These are phyloP conservation scores for Drosophila triauraria DNA, from an alignment of 1,140 invertebrate species.

Conservation along the genomic window DNA sequence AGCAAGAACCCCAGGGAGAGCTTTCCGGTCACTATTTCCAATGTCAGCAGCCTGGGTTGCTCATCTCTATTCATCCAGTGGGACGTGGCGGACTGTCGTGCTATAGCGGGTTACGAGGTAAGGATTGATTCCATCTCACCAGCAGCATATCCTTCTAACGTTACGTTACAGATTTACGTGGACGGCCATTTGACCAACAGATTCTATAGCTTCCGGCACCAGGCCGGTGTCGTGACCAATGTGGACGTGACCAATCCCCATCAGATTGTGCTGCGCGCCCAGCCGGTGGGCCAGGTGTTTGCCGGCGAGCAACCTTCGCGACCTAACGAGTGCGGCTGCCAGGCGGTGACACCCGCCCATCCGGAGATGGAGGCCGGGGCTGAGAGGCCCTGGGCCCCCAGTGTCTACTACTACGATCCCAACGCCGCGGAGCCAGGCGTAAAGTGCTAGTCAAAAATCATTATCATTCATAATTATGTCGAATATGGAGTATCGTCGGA, in stretches of 20 bases:
- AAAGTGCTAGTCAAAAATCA: constrained; percentile 67
- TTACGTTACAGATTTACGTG: constrained; percentile 65
- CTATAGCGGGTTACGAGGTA: constrained; percentile 74
- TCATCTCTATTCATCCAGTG: constrained; percentile 72
- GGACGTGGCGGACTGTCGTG: constrained; percentile 66
- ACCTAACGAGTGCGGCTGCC: constrained; percentile 3
- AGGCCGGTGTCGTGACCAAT: constrained; percentile 72
- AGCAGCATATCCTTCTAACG: neutral
- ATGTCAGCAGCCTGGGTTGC: constrained; percentile 64
- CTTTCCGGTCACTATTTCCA: constrained; percentile 69
- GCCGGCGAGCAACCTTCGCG: constrained; percentile 14
- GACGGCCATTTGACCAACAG: constrained; percentile 79
- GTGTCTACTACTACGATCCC: constrained; percentile 73
- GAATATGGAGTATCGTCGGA: constrained; percentile 20
- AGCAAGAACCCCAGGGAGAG: constrained; percentile 37
- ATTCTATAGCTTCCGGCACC: constrained; percentile 65
- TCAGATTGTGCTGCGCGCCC: constrained; percentile 68
- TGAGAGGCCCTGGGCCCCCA: constrained; percentile 62
- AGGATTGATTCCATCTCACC: no score
- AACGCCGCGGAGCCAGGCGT: constrained; percentile 13
- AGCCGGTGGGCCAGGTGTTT: constrained; percentile 60
- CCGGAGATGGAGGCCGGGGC: constrained; percentile 62
- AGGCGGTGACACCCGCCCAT: constrained; percentile 29
- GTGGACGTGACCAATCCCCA: constrained; percentile 67
- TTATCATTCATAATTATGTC: constrained; percentile 29